A percentile compares a stretch with the other conserved stretches of the same genome.
phyloP scores from a whole-genome alignment of 2,113 vertebrate genomes.

The Gnathochromis pfefferi region DNA sequence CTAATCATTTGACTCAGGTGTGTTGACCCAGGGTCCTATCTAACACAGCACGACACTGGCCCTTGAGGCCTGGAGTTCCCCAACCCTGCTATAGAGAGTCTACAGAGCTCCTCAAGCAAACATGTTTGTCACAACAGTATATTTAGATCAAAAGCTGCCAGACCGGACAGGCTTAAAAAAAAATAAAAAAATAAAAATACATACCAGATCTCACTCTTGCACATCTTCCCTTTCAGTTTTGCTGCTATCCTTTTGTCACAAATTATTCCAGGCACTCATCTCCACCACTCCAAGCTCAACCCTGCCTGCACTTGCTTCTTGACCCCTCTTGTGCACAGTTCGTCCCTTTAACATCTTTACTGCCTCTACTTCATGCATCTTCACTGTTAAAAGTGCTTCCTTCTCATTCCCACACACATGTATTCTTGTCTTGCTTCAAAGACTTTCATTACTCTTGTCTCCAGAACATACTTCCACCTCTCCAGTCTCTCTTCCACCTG shows the following conservation, averaged over 20 bases:
- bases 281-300: neutral
- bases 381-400: neutral
- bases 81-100: neutral
- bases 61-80: neutral
- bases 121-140: neutral
- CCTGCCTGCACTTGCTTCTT: neutral
- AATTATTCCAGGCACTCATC: neutral
- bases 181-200: neutral
- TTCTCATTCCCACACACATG: rapidly evolving
- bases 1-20: neutral
- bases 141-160: neutral
- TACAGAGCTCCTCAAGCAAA: neutral
- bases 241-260: neutral
- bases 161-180: neutral
- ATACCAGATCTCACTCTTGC: neutral
- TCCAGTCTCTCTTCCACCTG: neutral
- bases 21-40: neutral
- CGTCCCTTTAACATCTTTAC: neutral
- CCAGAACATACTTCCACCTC: neutral
- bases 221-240: neutral
- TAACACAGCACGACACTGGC: neutral
- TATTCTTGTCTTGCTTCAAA: neutral
- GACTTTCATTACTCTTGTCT: neutral
- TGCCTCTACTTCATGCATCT: neutral
- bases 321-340: neutral